phyloP scores from a whole-genome alignment of 2,797 vertebrate species.

The Numenius phaeopus region DNA sequence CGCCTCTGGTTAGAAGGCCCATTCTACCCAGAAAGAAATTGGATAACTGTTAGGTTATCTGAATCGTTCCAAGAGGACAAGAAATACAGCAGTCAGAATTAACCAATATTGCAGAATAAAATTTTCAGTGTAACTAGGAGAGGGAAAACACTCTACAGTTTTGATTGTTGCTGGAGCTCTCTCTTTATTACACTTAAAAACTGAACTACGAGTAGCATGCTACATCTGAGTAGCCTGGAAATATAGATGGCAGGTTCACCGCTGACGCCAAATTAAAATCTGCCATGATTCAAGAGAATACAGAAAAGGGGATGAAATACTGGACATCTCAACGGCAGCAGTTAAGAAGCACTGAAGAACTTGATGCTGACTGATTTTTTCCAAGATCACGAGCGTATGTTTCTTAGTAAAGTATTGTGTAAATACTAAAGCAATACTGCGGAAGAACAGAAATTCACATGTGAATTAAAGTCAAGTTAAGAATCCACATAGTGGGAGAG shows the following conservation, averaged over 20 bases:
- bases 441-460: neutral
- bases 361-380: neutral
- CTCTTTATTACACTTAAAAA: neutral
- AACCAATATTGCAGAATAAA: neutral
- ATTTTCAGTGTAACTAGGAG: neutral
- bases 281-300: neutral
- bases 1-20: conserved; percentile 78
- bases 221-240: neutral
- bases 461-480: neutral
- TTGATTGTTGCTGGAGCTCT: neutral
- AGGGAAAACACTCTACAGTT: neutral
- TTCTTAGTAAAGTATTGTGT: neutral
- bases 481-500: neutral
- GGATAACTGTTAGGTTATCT: conserved; percentile 2
- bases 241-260: neutral
- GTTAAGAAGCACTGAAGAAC: neutral
- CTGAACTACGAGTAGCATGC: neutral
- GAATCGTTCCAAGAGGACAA: neutral
- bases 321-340: neutral
- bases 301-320: neutral
- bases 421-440: neutral
- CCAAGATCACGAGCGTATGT: neutral
- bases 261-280: neutral
- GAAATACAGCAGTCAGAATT: neutral
- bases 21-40: conserved; percentile 71